Conservation (phyloP, 1,140 invertebrate genomes). For the Drosophila repleta region DNA sequence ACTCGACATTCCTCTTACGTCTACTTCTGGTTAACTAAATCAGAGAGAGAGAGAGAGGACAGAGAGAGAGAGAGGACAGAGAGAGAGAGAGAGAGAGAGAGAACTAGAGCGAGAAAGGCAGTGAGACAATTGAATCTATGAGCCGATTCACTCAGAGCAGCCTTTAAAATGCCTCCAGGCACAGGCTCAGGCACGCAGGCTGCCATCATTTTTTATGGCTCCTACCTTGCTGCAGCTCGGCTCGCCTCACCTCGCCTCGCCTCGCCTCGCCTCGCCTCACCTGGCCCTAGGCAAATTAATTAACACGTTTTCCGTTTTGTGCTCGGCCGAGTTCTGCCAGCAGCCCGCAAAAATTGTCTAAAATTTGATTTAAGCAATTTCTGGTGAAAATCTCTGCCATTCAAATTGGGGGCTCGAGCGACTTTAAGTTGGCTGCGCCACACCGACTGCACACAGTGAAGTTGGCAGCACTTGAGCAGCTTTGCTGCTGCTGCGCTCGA, state of each 20-base stretch:
- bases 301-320: constrained; percentile 61
- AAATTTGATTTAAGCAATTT: constrained; percentile 20
- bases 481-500: background rate
- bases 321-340: background rate
- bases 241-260: background rate
- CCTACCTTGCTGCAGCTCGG: no score
- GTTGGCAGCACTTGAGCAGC: constrained; percentile 3
- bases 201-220: background rate
- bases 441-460: background rate
- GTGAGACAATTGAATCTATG: background rate
- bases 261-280: background rate
- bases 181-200: background rate
- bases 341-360: constrained; percentile 8
- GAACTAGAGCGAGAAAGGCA: background rate
- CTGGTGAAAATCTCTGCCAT: constrained; percentile 2
- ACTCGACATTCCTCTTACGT: no score
- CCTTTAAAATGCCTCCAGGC: background rate
- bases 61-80: background rate
- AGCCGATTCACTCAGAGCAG: background rate
- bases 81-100: background rate
- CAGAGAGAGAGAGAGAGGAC: no score
- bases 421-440: no score
- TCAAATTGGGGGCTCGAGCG: no score
- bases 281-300: constrained; percentile 56
- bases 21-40: no score